These are phyloP conservation scores for Hemaris fuciformis DNA, from an alignment of 2,888 invertebrate genomes.

Conservation along the genomic window DNA sequence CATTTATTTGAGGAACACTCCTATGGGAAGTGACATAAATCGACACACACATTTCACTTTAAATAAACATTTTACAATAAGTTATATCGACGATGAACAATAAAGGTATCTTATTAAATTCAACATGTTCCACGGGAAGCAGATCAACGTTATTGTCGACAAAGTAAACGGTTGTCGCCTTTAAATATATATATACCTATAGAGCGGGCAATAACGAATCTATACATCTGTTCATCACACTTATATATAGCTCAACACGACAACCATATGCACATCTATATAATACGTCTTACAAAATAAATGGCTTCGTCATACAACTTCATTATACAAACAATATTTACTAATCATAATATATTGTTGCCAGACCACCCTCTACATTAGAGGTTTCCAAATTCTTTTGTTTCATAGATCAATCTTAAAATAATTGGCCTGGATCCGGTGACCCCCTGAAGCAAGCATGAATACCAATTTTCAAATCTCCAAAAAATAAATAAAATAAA, in stretches of 20 bases:
- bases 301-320: not conserved
- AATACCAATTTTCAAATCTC: too few species aligned
- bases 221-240: too few species aligned
- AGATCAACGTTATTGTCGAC: slow-evolving; percentile 6
- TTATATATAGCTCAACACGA: not conserved
- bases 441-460: too few species aligned
- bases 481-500: too few species aligned
- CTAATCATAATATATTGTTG: not conserved
- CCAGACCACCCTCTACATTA: not conserved
- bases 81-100: not conserved
- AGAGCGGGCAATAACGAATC: not conserved
- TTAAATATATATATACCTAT: not conserved
- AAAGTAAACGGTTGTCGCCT: not conserved
- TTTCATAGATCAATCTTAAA: too few species aligned
- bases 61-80: not conserved
- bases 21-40: not conserved
- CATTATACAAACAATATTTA: not conserved
- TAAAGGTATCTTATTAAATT: not conserved
- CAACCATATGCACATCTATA: not conserved
- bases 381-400: too few species aligned
- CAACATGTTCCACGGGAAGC: not conserved
- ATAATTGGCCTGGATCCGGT: too few species aligned
- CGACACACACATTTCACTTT: not conserved
- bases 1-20: not conserved
- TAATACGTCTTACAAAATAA: slow-evolving; percentile 1